Evolutionary conservation across 1,140 invertebrate genomes (phyloP), one percentile per base, ranked within the genome.

Genomic region (Lepeophtheirus salmonis): DNA sequence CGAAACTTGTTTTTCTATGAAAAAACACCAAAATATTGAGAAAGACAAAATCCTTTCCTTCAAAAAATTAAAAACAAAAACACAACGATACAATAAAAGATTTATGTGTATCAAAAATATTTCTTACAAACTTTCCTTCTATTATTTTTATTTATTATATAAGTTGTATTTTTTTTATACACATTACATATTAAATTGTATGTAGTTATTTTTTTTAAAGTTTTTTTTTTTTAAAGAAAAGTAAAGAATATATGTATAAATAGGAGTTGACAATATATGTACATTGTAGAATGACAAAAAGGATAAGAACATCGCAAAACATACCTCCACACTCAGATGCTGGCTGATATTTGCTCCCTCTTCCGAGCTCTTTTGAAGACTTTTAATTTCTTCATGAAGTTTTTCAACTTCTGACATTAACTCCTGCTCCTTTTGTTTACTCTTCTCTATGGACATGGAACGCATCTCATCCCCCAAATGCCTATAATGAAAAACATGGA

Each of bases 381-480:
- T 20, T 20, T 54, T 54, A 20, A 54, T 54, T 22, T 54, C 52
- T 3, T 18, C 23, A 3, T 54, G 52, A 54, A 54, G 52, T 54
- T 22, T 17, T 14, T 54, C 52, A 3, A 54, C 23, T 14, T 54
- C 52, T 54, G 18, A 22, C 3, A 22, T n/a, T 20, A 54, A 22
- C 18, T 54, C 52, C n/a, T 18, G 16, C 14, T 54, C 52, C 3
- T 22, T 17, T 54, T 54, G 52, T 2, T 22, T 17, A 14, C 22
- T 54, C 21, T 54, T 54, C 23, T 54, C 52, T 22, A 54, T 17
- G 21, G 52, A 54, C 52, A 54, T 54, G 17, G 16, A 18, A n/a
- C 52, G 52, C 52, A 54, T 54, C 21, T 54, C 52, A 54, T 54
- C 52, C 3, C 52, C 52, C 3, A 54, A 22, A 14, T 22, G 52